These are phyloP conservation scores for Coenonympha arcania DNA, from an alignment of 2,888 invertebrate genomes.

Conservation along the genomic window DNA sequence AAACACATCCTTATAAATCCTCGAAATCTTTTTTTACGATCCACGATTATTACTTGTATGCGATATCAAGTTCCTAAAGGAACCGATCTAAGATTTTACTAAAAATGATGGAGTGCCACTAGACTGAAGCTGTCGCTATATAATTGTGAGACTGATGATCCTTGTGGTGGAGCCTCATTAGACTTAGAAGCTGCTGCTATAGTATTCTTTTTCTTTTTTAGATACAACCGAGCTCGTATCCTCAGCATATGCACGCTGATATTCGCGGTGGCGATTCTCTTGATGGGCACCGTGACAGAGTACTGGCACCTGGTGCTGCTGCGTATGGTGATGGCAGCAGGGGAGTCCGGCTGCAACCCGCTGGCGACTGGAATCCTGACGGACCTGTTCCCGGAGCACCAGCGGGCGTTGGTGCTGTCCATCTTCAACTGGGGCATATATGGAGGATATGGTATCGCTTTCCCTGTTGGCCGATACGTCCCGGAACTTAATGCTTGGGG, in stretches of 20 bases:
- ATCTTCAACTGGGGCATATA: constrained; percentile 98
- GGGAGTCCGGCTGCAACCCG: constrained; percentile 91
- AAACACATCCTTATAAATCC: too few species aligned
- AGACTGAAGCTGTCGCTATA: too few species aligned
- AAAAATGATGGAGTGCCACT: too few species aligned
- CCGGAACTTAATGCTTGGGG: constrained; percentile 82
- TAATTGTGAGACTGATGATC: too few species aligned
- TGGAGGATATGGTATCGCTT: constrained; percentile 93
- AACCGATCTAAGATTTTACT: too few species aligned
- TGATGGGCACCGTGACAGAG: constrained; percentile 88
- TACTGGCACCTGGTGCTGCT: constrained; percentile 93
- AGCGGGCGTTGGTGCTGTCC: constrained; percentile 90
- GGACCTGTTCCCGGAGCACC: constrained; percentile 85
- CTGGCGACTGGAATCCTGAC: constrained; percentile 87
- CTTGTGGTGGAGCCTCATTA: too few species aligned
- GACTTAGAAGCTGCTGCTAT: neutral
- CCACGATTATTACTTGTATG: too few species aligned
- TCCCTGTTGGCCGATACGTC: constrained; percentile 91
- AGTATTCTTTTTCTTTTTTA: constrained; percentile 25
- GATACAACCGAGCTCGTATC: constrained; percentile 81
- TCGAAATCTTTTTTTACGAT: too few species aligned
- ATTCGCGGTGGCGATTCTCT: constrained; percentile 85
- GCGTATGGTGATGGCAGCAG: constrained; percentile 89
- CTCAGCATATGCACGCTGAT: constrained; percentile 84
- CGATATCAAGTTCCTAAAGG: too few species aligned